Percentiles rank a stretch among this genome's conserved stretches.
Evolutionary conservation across 1,140 invertebrate genomes (phyloP).

Genomic region (Brachionus manjavacas): DNA sequence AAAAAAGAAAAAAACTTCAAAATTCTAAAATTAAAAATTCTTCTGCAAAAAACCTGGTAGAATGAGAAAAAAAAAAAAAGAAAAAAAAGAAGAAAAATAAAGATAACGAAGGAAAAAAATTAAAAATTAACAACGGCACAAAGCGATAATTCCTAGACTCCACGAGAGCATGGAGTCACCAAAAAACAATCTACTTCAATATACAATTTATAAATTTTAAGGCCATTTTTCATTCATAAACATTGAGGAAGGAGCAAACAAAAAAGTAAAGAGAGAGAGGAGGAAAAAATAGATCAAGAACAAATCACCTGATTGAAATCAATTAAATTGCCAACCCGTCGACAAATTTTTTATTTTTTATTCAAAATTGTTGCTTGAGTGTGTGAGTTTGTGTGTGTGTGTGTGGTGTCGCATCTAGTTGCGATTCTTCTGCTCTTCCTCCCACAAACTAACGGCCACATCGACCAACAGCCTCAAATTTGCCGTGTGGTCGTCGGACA

Average conservation of each 20-base stretch:
- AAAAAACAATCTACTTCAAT: background rate
- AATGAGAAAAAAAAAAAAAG: background rate
- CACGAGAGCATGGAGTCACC: background rate
- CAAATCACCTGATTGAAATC: constrained; percentile 4
- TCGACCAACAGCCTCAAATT: constrained; percentile 35
- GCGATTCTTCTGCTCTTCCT: constrained; percentile 19
- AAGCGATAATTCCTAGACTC: background rate
- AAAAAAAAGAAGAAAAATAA: background rate
- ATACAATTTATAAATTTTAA: constrained; percentile 14
- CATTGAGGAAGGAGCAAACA: background rate
- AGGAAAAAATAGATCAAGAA: background rate
- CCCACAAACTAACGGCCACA: constrained; percentile 23
- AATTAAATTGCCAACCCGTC: background rate
- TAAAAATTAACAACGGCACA: background rate
- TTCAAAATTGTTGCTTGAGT: too few relatives aligned
- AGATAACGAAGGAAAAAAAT: background rate
- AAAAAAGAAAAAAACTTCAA: constrained; percentile 6
- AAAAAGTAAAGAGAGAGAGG: background rate
- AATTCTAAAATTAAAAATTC: constrained; percentile 4
- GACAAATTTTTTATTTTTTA: background rate
- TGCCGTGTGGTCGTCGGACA: background rate
- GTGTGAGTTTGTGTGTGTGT: too few relatives aligned
- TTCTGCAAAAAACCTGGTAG: background rate
- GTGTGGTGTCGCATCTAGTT: too few relatives aligned
- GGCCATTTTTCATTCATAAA: constrained; percentile 1